Evolutionary conservation across 2,888 invertebrate genomes (phyloP), one percentile per base, ranked within the genome.

Genomic region (Petrolisthes cinctipes): DNA sequence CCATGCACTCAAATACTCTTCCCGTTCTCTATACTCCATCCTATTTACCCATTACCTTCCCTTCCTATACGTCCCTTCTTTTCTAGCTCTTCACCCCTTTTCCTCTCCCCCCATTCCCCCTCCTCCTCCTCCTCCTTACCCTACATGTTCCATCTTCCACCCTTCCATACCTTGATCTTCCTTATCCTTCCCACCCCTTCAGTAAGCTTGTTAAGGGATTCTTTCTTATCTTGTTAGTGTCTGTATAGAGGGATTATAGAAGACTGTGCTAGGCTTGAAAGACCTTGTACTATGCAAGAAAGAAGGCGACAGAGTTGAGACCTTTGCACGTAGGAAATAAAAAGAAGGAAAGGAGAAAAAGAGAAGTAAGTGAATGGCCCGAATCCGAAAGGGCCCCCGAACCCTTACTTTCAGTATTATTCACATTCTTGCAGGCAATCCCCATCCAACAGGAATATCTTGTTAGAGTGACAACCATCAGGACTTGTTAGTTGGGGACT

Each of bases 81-180:
- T 23, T 76, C 20, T 66, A 20, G 57, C 57, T 66, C 66, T 23
- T 71, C 51, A 14, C 23, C 68, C 51, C 53, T 53, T 20, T 20
- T 53, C 68, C 17, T 68, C 53, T 23, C 82, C 68, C 82, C 57
- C 83, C 73, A 51, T 83, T 53, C 20, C 68, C 66, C 56, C 51
- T n/a, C 53, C 53, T n/a, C 9, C 80, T 4, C 23, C 20, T 23
- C 80, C 54, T 14, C 6, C 54, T 54, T 54, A 11, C 11, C 54
- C 4, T 79, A 7, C 4, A 4, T 54, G 14, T 54, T 54, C 54
- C 54, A 17, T 54, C 56, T 20, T 5, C 53, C 7, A 9, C 78
- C 54, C 53, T 53, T 54, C 78, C 53, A 9, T 53, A 9, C 53
- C 54, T 54, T 53, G n/a, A 14, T n/a, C 4, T 78, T 54, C 1